phyloP scores from a whole-genome alignment of 1,140 invertebrate species.

The Aphelenchoides avenae region DNA sequence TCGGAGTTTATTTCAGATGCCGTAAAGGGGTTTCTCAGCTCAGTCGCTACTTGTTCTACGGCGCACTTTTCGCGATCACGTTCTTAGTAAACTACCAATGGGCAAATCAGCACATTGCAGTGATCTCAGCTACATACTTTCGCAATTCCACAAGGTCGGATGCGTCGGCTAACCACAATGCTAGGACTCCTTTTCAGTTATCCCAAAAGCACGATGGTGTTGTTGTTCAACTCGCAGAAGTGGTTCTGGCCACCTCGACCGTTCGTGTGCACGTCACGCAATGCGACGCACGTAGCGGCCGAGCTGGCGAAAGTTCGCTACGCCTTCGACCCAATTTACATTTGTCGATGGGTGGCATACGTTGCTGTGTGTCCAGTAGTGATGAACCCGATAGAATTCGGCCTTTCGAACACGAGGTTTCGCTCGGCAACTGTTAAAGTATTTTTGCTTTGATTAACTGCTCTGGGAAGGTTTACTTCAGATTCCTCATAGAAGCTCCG shows the following conservation, averaged over 20 bases:
- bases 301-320: constrained; percentile 25
- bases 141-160: constrained; percentile 18
- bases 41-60: too few relatives aligned
- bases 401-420: constrained; percentile 22
- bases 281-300: constrained; percentile 21
- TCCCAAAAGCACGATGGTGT: constrained; percentile 47
- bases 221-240: constrained; percentile 49
- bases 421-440: constrained; percentile 30
- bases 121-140: constrained; percentile 43
- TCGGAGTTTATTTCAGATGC: too few relatives aligned
- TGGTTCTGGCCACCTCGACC: constrained; percentile 47
- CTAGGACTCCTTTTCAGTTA: constrained; percentile 28
- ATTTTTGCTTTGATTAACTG: constrained; percentile 21
- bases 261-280: constrained; percentile 32
- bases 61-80: constrained; percentile 12
- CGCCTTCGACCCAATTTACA: constrained; percentile 40
- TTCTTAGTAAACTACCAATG: constrained; percentile 15
- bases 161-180: constrained; percentile 5
- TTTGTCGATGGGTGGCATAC: constrained; percentile 50
- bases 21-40: too few relatives aligned
- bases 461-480: constrained; percentile 18
- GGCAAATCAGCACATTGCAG: constrained; percentile 33
- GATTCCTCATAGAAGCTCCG: constrained; percentile 36
- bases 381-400: constrained; percentile 20
- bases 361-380: constrained; percentile 39